Conservation (phyloP, 2,888 invertebrate species). For the Falcaria lacertinaria region DNA sequence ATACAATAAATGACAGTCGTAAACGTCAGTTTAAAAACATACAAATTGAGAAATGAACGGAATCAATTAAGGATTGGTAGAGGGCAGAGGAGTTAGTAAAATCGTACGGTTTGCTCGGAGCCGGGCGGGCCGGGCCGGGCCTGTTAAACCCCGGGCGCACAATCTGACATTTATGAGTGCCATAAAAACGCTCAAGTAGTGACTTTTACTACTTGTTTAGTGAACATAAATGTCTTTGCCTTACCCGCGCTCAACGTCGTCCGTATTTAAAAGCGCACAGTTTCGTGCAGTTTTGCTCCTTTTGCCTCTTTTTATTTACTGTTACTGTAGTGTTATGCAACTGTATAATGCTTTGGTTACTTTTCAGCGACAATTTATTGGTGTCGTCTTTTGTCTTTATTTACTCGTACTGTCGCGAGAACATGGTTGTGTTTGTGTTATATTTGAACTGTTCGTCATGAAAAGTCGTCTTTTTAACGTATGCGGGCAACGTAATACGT, state of each 20-base stretch:
- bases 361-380: conserved; percentile 73
- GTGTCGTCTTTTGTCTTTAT: conserved; percentile 72
- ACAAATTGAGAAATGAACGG: conserved; percentile 52
- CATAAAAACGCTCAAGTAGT: conserved; percentile 81
- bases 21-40: conserved; percentile 31
- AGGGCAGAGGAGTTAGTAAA: conserved; percentile 22
- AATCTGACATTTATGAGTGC: conserved; percentile 81
- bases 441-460: conserved; percentile 42
- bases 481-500: too few species aligned
- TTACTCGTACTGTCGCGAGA: conserved; percentile 59
- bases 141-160: conserved; percentile 69
- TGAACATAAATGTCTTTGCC: conserved; percentile 81
- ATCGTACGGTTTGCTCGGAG: conserved; percentile 8
- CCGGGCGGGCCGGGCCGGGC: conserved; percentile 45
- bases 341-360: conserved; percentile 77
- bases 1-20: conserved; percentile 35
- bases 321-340: conserved; percentile 75
- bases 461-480: conserved; percentile 20
- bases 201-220: conserved; percentile 82
- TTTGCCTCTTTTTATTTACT: conserved; percentile 74
- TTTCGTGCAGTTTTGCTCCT: conserved; percentile 74
- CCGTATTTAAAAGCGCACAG: conserved; percentile 79
- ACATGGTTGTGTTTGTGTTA: conserved; percentile 57
- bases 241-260: conserved; percentile 74
- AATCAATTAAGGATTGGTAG: conserved; percentile 59